Conservation (phyloP, 53 echinoderm and acorn worm species). For the Temnopleurus reevesii region DNA sequence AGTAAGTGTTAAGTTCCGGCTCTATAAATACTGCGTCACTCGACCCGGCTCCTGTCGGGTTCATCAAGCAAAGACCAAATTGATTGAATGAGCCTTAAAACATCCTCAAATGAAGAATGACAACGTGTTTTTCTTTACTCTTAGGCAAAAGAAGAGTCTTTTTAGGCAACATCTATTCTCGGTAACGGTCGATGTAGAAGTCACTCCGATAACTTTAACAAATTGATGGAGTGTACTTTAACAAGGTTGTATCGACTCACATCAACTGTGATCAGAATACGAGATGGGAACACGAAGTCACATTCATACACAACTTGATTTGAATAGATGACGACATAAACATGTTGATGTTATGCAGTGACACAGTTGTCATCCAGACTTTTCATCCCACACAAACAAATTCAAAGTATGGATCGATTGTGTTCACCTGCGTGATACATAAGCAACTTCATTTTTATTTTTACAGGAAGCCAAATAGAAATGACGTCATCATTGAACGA, state of each 20-base stretch:
- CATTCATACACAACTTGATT: background rate
- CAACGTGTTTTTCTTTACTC: background rate
- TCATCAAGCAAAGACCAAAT: background rate
- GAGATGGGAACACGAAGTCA: background rate
- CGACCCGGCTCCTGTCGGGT: background rate
- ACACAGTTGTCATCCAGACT: background rate
- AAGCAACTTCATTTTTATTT: background rate
- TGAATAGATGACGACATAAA: background rate
- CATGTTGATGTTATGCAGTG: background rate
- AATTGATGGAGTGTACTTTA: background rate
- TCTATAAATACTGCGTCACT: no score
- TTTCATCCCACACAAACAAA: background rate
- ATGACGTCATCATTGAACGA: slow-evolving; percentile 29
- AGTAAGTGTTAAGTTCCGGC: no score
- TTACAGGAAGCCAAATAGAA: background rate
- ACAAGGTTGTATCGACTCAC: background rate
- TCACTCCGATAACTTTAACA: background rate
- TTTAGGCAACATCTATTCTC: background rate
- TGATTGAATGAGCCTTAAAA: background rate
- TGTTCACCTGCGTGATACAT: background rate
- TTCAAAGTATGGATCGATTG: background rate
- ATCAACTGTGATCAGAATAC: background rate
- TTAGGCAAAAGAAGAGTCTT: background rate
- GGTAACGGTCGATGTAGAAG: background rate
- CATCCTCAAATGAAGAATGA: background rate